Evolutionary conservation across 92 coral and sea anemone species (phyloP).

Genomic region (Siderastrea radians): DNA sequence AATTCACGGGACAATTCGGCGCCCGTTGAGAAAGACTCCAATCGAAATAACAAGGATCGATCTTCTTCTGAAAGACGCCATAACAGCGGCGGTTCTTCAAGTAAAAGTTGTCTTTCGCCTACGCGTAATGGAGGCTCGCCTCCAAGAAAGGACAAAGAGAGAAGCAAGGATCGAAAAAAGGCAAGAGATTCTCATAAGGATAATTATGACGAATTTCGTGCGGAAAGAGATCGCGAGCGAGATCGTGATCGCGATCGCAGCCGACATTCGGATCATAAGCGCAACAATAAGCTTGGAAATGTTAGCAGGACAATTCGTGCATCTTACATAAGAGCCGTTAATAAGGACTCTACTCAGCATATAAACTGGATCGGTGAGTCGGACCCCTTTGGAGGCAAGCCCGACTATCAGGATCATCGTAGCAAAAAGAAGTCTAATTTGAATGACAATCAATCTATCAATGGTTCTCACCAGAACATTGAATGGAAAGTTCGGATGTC

Average conservation of each 20-base stretch:
- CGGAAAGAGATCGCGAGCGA: conserved; percentile 51
- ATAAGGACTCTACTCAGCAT: conserved; percentile 83
- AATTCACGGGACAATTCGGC: conserved; percentile 20
- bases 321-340: conserved; percentile 88
- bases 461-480: conserved; percentile 77
- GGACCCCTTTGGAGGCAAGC: conserved; percentile 63
- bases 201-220: conserved; percentile 41
- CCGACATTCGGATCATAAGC: conserved; percentile 80
- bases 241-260: conserved; percentile 73
- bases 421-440: conserved; percentile 72
- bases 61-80: conserved; percentile 60
- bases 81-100: conserved; percentile 64
- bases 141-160: conserved; percentile 76
- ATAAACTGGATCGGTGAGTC: conserved; percentile 83
- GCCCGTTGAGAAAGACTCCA: conserved; percentile 20
- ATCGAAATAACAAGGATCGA: conserved; percentile 58
- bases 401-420: conserved; percentile 66
- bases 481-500: conserved; percentile 96
- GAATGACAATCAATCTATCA: conserved; percentile 61
- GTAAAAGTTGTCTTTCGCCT: conserved; percentile 61
- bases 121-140: conserved; percentile 80
- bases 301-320: conserved; percentile 92
- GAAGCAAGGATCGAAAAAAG: conserved; percentile 66
- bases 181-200: conserved; percentile 79
- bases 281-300: conserved; percentile 82